Conservation (phyloP, 2,888 invertebrate species). For the Kuschelorhynchus macadamiae region DNA sequence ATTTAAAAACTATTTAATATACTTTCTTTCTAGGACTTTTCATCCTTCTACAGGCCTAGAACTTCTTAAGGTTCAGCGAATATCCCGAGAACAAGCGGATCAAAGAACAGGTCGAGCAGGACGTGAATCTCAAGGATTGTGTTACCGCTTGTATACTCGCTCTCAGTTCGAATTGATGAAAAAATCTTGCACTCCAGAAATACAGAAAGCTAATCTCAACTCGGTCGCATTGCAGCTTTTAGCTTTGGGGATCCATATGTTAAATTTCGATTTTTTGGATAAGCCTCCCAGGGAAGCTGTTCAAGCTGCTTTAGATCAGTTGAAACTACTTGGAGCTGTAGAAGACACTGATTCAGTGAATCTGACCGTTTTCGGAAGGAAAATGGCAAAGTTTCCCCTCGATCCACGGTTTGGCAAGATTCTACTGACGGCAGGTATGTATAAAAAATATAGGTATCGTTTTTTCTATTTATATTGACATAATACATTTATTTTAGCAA, state of each 20-base stretch:
- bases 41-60: slow-evolving; percentile 88
- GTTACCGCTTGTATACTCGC: slow-evolving; percentile 90
- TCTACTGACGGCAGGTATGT: slow-evolving; percentile 70
- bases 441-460: background rate
- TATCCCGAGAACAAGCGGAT: slow-evolving; percentile 94
- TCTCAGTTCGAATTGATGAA: slow-evolving; percentile 81
- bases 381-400: slow-evolving; percentile 92
- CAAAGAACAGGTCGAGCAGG: slow-evolving; percentile 95
- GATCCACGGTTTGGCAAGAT: slow-evolving; percentile 91
- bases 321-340: slow-evolving; percentile 81
- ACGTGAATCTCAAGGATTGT: slow-evolving; percentile 86
- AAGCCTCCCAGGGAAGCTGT: slow-evolving; percentile 83
- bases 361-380: slow-evolving; percentile 84
- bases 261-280: slow-evolving; percentile 92
- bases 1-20: background rate
- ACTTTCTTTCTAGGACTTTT: slow-evolving; percentile 73
- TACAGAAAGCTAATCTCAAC: slow-evolving; percentile 78
- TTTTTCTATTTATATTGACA: too few species aligned
- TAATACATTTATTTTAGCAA: slow-evolving; percentile 70
- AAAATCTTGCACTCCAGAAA: slow-evolving; percentile 87
- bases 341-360: slow-evolving; percentile 73
- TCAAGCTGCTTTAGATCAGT: slow-evolving; percentile 75
- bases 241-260: slow-evolving; percentile 86
- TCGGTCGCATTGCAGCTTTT: slow-evolving; percentile 87
- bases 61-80: slow-evolving; percentile 82